phyloP scores from a whole-genome alignment of 1,140 invertebrate species.

The Harpegnathos saltator region DNA sequence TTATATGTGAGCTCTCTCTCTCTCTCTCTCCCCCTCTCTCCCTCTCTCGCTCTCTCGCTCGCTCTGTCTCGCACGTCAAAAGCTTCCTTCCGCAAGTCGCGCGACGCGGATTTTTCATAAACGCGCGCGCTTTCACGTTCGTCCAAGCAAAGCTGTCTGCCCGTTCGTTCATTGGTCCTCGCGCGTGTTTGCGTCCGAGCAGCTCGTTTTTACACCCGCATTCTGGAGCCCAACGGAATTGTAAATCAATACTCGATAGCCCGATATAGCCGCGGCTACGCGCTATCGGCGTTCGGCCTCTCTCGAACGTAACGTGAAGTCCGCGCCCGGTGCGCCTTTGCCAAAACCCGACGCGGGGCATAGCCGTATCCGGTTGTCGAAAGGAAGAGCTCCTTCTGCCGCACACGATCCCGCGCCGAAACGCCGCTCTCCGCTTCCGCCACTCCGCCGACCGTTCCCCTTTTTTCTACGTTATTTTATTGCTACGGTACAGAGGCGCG shows the following conservation, averaged over 20 bases:
- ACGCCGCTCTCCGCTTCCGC: background rate
- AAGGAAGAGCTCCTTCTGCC: constrained; percentile 30
- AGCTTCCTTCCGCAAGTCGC: too few relatives aligned
- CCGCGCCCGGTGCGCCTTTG: constrained; percentile 31
- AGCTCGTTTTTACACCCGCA: constrained; percentile 44
- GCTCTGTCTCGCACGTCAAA: too few relatives aligned
- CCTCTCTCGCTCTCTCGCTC: too few relatives aligned
- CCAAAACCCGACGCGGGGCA: constrained; percentile 45
- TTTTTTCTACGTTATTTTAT: constrained; percentile 16
- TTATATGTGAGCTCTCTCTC: background rate
- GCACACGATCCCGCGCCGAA: constrained; percentile 19
- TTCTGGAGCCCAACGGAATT: constrained; percentile 32
- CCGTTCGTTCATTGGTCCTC: too few relatives aligned
- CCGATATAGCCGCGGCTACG: constrained; percentile 4
- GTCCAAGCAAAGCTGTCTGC: too few relatives aligned
- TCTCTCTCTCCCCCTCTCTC: too few relatives aligned
- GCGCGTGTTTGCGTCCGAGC: background rate
- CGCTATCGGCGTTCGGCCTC: constrained; percentile 24
- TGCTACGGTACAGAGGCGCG: too few relatives aligned
- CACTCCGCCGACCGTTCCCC: too few relatives aligned
- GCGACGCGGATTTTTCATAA: too few relatives aligned
- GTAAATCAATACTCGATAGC: constrained; percentile 58
- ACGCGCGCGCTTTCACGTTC: too few relatives aligned
- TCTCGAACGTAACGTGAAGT: constrained; percentile 34
- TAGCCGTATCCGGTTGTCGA: constrained; percentile 44